Conservation (phyloP, 2,113 vertebrate species). For the Melanerpes aurifrons region DNA sequence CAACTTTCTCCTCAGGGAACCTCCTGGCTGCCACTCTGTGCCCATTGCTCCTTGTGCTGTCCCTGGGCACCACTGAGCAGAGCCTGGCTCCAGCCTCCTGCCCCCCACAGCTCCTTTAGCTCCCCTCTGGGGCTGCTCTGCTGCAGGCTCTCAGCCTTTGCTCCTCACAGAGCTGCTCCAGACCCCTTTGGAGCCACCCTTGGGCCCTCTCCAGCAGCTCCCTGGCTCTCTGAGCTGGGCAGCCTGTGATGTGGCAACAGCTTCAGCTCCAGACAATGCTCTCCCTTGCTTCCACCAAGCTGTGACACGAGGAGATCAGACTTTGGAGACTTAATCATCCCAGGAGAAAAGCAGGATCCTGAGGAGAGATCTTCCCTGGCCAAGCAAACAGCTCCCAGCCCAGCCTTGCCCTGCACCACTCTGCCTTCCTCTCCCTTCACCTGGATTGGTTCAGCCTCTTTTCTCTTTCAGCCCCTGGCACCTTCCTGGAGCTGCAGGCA, state of each 20-base stretch:
- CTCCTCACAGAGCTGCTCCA: too few species aligned
- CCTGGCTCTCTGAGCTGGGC: too few species aligned
- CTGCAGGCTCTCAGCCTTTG: too few species aligned
- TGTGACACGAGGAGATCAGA: background rate
- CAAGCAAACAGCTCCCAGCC: rapidly evolving
- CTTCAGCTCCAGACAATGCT: background rate
- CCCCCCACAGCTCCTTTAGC: too few species aligned
- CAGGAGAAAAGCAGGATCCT: background rate
- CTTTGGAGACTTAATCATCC: background rate
- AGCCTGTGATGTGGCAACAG: rapidly evolving
- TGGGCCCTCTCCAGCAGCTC: too few species aligned
- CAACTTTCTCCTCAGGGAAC: too few species aligned
- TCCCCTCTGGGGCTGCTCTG: too few species aligned
- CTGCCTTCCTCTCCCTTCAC: background rate
- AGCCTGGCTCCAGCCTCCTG: too few species aligned
- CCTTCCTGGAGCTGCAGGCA: background rate
- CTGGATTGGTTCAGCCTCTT: background rate
- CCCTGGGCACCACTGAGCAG: too few species aligned
- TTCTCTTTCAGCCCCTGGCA: background rate
- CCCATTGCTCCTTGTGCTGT: too few species aligned
- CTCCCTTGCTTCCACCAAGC: background rate
- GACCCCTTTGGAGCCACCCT: too few species aligned
- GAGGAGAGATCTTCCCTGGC: background rate
- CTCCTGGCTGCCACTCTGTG: too few species aligned
- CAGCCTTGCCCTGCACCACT: rapidly evolving